phyloP scores from a whole-genome alignment of 2,113 vertebrate species.

The Dendrocopos noguchii region DNA sequence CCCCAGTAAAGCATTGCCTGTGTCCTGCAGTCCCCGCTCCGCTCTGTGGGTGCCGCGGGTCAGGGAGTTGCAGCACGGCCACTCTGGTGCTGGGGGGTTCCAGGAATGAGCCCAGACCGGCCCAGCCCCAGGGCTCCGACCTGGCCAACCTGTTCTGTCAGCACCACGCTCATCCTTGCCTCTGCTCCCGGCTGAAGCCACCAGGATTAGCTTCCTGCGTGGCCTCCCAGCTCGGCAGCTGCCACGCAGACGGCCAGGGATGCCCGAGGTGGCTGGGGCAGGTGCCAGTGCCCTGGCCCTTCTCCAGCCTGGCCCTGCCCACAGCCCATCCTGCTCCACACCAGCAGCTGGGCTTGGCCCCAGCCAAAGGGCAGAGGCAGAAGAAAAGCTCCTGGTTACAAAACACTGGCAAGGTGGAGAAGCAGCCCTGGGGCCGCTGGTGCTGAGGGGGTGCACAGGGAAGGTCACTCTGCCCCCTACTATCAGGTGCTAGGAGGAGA shows the following conservation, averaged over 20 bases:
- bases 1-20: not conserved
- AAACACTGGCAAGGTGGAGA: not conserved
- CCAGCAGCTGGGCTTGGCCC: not conserved
- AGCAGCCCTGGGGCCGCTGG: not conserved
- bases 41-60: not conserved
- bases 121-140: not conserved
- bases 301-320: not conserved
- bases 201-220: rapidly evolving
- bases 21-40: not conserved
- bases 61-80: not conserved
- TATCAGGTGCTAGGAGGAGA: too few relatives aligned
- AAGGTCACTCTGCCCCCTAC: not conserved
- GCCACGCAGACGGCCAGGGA: not conserved
- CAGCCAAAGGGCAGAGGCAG: not conserved
- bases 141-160: not conserved
- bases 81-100: not conserved
- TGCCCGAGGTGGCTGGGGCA: not conserved
- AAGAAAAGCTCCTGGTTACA: not conserved
- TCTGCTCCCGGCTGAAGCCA: not conserved
- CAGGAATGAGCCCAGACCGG: conserved; percentile 32
- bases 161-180: not conserved
- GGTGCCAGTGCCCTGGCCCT: not conserved
- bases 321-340: not conserved
- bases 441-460: not conserved
- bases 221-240: not conserved